Base-by-base conservation (phyloP, 1,140 invertebrate genomes). In the Drosophila navojoa region DNA sequence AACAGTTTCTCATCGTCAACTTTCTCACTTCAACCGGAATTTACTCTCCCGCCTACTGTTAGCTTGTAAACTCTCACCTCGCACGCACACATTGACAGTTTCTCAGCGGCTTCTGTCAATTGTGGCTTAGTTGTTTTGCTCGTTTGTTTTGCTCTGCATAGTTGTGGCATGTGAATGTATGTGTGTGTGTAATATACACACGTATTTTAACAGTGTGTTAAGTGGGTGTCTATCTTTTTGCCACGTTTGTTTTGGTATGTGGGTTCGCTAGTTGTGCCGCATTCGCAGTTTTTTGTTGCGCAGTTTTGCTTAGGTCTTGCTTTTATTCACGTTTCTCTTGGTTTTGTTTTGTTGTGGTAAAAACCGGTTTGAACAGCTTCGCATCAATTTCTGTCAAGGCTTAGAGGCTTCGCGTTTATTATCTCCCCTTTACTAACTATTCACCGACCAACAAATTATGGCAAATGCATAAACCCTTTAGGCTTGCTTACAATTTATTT, bases 61-160 rank as follows among this genome's bases (percentile, higher is more conserved):
- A 40, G 16, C 40, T 60, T 22, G 45, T 45, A 16, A 40, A 27
- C 40, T 60, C 70, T 60, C 63, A 15, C 66, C 15, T 15, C 40
- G 16, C 38, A 58, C 10, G 38, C 50, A 15, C 2, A 5, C 49
- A 53, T 10, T 6, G 29, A 32, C 29, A 32, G 5, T 32, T 5
- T 16, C 52, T 15, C 32, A 54, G 61, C 69, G 61, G 53, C 53
- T 54, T 68, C 45, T 53, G 52, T 62, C 80, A 85, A 86, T 89
- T 89, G 67, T 76, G 84, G 79, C 77, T 89, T 89, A 84, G 79
- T 89, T 87, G 82, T 89, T 89, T 87, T 87, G 82, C 82, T 87
- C 76, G 76, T 82, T 77, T 77, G 72, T 44, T 87, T 89, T 84
- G 79, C 66, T 79, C 69, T 45, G 52, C 52, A 79, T 89, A 89